These are phyloP conservation scores for Brachystomella parvula DNA, from an alignment of 1,140 invertebrate species.

Conservation along the genomic window DNA sequence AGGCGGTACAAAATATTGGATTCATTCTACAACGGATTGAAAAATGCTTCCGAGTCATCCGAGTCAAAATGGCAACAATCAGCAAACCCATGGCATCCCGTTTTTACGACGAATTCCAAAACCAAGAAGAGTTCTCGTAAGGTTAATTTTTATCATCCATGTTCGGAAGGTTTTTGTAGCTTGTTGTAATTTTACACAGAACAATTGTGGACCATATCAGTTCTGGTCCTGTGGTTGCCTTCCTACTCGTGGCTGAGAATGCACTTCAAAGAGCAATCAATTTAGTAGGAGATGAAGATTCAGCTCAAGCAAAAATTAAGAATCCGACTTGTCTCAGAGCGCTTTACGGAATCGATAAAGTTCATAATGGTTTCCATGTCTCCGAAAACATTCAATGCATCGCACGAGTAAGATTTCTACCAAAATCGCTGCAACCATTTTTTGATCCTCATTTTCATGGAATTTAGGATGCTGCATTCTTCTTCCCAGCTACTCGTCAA, in stretches of 20 bases:
- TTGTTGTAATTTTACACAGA: conserved; percentile 37
- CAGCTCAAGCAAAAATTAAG: conserved; percentile 50
- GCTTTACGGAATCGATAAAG: conserved; percentile 61
- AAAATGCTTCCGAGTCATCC: conserved; percentile 59
- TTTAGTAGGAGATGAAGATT: conserved; percentile 55
- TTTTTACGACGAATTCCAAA: conserved; percentile 53
- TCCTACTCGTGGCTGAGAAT: conserved; percentile 68
- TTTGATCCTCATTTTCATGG: conserved; percentile 27
- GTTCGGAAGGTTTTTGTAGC: background rate
- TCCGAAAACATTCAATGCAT: conserved; percentile 53
- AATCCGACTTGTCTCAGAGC: conserved; percentile 58
- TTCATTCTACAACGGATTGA: conserved; percentile 61
- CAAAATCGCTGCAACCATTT: conserved; percentile 6
- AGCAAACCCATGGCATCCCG: conserved; percentile 52
- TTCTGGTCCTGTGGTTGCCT: conserved; percentile 60
- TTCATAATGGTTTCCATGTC: conserved; percentile 63
- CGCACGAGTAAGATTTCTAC: conserved; percentile 42
- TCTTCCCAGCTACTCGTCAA: conserved; percentile 52
- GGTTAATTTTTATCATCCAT: conserved; percentile 35
- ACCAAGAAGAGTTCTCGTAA: conserved; percentile 55
- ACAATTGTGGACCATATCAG: conserved; percentile 55
- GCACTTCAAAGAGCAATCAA: conserved; percentile 54
- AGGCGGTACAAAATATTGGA: conserved; percentile 60
- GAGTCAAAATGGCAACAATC: conserved; percentile 62
- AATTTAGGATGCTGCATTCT: conserved; percentile 53